Conservation (phyloP, 2,113 vertebrate species). For the Salvelinus sp. region DNA sequence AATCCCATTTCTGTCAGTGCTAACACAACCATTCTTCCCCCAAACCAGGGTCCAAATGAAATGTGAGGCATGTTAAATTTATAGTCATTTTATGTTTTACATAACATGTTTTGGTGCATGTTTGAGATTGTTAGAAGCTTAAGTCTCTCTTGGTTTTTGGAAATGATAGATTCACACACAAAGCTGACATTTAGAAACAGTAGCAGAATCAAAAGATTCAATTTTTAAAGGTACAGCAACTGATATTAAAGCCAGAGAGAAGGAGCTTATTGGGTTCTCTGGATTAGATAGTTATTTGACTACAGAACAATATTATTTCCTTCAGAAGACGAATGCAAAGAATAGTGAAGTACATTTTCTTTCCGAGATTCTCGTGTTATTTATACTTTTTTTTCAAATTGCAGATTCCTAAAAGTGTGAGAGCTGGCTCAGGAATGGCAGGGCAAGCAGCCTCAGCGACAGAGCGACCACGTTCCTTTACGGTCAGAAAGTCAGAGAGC, state of each 20-base stretch:
- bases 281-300: too few relatives aligned
- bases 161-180: background rate
- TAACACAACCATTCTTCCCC: background rate
- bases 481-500: constrained; percentile 46
- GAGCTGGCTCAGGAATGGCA: constrained; percentile 78
- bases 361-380: constrained; percentile 57
- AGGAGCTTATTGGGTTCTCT: too few relatives aligned
- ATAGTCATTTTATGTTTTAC: constrained; percentile 37
- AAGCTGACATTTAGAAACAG: background rate
- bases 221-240: background rate
- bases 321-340: background rate
- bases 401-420: constrained; percentile 93
- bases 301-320: background rate
- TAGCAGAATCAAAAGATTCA: background rate
- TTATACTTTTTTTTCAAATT: constrained; percentile 65
- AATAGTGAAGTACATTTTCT: background rate
- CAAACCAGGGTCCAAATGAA: background rate
- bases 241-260: too few relatives aligned
- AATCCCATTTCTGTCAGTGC: background rate
- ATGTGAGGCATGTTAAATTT: background rate
- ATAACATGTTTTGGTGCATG: constrained; percentile 37
- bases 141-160: background rate
- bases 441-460: constrained; percentile 81
- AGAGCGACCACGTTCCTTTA: constrained; percentile 43
- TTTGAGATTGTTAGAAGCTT: background rate